A percentile compares a stretch with the other conserved stretches of the same genome.
phyloP scores from a whole-genome alignment of 2,113 vertebrate genomes.

The Pimephales promelas region DNA sequence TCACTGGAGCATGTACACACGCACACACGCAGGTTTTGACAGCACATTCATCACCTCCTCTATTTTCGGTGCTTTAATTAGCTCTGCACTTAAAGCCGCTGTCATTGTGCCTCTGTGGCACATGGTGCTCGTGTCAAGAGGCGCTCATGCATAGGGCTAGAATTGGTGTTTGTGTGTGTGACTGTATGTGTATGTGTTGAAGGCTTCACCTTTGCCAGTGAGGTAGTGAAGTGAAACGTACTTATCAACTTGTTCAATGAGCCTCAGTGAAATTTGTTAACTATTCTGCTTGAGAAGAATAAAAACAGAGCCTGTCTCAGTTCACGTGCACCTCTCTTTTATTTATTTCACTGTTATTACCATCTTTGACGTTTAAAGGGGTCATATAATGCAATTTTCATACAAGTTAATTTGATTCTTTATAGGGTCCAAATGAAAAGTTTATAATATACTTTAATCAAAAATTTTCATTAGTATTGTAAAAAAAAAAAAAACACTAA shows the following conservation, averaged over 20 bases:
- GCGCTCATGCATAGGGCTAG: constrained; percentile 53
- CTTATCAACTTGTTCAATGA: constrained; percentile 46
- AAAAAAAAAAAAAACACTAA: too few relatives aligned
- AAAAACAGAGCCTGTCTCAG: constrained; percentile 9
- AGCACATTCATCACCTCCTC: constrained; percentile 61
- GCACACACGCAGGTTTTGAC: constrained; percentile 46
- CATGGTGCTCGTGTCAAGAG: constrained; percentile 47
- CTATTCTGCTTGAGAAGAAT: constrained; percentile 29
- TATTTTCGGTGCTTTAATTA: constrained; percentile 62
- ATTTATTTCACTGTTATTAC: constrained; percentile 1
- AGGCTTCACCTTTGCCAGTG: constrained; percentile 37
- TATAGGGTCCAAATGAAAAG: too few relatives aligned
- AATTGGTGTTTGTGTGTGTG: neutral
- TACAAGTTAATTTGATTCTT: too few relatives aligned
- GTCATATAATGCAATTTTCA: too few relatives aligned
- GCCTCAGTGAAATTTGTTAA: constrained; percentile 29
- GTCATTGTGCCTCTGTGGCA: constrained; percentile 51
- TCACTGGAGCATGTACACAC: neutral
- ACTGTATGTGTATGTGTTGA: neutral
- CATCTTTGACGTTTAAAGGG: constrained; percentile 6
- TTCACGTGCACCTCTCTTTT: neutral
- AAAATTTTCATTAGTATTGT: too few relatives aligned
- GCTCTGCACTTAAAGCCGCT: constrained; percentile 58
- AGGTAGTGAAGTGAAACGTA: constrained; percentile 26
- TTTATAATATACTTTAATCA: too few relatives aligned